Conservation (phyloP, 23 tunicate species). For the Halocynthia roretzi region DNA sequence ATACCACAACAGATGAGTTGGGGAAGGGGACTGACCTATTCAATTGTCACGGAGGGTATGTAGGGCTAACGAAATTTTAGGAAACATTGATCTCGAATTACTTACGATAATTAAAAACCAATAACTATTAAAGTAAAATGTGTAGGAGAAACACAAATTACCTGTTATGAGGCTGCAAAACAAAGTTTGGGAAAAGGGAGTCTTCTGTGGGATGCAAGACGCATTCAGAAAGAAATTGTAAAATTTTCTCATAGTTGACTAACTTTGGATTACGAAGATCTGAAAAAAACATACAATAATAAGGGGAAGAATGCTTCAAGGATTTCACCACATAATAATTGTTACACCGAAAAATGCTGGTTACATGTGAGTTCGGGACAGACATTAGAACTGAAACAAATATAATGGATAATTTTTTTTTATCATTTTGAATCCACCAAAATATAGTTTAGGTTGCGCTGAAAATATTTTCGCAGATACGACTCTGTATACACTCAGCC, state of each 20-base stretch:
- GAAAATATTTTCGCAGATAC: no score
- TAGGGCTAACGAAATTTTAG: no score
- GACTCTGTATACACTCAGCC: no score
- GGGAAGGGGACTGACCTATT: no score
- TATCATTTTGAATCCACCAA: no score
- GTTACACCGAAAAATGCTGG: not conserved
- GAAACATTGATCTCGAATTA: no score
- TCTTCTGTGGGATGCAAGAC: not conserved
- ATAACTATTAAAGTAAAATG: no score
- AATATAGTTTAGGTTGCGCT: no score
- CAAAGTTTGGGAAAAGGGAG: not conserved
- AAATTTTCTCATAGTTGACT: constrained; percentile 59
- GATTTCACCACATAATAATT: not conserved
- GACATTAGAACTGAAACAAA: not conserved
- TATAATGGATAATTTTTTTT: not conserved
- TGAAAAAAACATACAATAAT: constrained; percentile 14
- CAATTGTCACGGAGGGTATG: no score
- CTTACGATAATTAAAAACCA: no score
- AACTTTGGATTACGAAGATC: constrained; percentile 29
- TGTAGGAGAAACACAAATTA: not conserved
- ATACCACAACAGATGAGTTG: no score
- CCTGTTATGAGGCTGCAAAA: not conserved
- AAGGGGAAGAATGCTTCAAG: not conserved
- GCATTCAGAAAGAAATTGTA: constrained; percentile 51
- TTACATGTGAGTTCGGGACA: not conserved